phyloP scores from a whole-genome alignment of 2,113 vertebrate genomes.

The Prunella himalayana region DNA sequence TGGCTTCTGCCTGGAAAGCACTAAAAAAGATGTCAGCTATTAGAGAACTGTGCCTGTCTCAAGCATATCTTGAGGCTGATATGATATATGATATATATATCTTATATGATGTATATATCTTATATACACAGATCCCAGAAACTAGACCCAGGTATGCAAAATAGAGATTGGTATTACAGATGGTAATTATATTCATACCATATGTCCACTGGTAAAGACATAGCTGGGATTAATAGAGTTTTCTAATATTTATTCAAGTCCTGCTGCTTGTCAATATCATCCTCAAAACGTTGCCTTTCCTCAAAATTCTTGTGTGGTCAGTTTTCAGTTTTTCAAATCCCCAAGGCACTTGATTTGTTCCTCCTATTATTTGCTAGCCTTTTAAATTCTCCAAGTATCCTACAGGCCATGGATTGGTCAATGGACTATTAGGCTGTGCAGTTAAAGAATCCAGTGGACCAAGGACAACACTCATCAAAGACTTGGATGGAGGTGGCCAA shows the following conservation, averaged over 20 bases:
- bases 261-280: neutral
- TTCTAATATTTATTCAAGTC: neutral
- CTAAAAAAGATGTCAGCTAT: neutral
- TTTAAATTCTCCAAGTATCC: neutral
- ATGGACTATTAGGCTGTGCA: neutral
- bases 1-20: neutral
- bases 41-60: neutral
- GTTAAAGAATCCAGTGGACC: neutral
- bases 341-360: neutral
- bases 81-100: too few relatives aligned
- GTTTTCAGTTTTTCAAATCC: neutral
- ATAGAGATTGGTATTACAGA: neutral
- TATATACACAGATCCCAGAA: neutral
- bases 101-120: too few relatives aligned
- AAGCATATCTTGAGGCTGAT: neutral
- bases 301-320: neutral
- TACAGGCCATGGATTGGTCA: neutral
- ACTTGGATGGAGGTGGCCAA: constrained; percentile 20
- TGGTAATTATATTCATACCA: neutral
- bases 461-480: constrained; percentile 30
- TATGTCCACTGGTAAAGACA: neutral
- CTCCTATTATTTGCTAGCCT: neutral
- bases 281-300: neutral
- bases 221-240: neutral
- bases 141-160: neutral